Evolutionary conservation across 2,113 vertebrate species (phyloP).

Genomic region (Syngnathus floridae): DNA sequence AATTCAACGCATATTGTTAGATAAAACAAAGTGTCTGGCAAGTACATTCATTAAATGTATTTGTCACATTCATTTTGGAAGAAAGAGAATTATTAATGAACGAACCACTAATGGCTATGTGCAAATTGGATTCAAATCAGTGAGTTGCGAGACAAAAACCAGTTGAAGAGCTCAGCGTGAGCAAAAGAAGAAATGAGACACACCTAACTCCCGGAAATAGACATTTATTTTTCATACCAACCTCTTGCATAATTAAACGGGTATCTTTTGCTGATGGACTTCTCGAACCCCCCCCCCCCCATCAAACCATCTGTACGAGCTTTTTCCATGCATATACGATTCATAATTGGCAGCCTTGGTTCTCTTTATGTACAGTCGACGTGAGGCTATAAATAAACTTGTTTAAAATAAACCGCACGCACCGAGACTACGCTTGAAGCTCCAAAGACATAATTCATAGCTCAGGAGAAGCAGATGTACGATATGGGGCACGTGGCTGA

Average conservation of each 20-base stretch:
- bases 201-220: slow-evolving; percentile 34
- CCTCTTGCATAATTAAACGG: slow-evolving; percentile 56
- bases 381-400: slow-evolving; percentile 41
- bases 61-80: background rate
- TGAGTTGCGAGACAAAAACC: background rate
- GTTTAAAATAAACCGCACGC: slow-evolving; percentile 33
- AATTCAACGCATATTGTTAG: background rate
- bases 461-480: background rate
- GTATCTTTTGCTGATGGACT: slow-evolving; percentile 57
- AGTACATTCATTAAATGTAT: background rate
- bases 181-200: background rate
- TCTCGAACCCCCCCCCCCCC: slow-evolving; percentile 23
- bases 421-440: background rate
- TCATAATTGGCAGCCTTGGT: slow-evolving; percentile 10
- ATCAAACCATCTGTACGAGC: slow-evolving; percentile 1
- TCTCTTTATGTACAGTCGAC: slow-evolving; percentile 31
- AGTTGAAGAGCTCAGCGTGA: background rate
- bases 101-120: background rate
- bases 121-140: background rate
- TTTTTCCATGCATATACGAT: slow-evolving; percentile 9
- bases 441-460: background rate
- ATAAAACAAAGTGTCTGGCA: background rate
- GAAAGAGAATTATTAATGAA: background rate
- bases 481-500: background rate
- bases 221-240: slow-evolving; percentile 61